Percentiles rank a stretch among this genome's conserved stretches.
Conservation (phyloP, 2,888 invertebrate species). For the Rhyacophila evoluta region DNA sequence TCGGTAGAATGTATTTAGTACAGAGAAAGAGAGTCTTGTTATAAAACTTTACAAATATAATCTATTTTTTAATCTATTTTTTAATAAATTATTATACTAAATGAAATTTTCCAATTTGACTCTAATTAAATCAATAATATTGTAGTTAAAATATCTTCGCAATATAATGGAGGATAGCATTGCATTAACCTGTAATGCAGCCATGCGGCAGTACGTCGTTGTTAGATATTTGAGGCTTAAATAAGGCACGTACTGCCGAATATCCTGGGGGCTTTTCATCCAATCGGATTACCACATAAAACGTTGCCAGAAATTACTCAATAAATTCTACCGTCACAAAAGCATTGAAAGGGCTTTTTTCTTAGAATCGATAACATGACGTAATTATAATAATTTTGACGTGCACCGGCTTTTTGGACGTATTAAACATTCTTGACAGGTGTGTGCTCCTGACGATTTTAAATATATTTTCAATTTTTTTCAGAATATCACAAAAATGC, state of each 20-base stretch:
- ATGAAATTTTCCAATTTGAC: too few species aligned
- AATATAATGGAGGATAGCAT: not conserved
- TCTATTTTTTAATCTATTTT: too few species aligned
- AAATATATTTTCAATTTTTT: not conserved
- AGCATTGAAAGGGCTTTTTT: conserved; percentile 20
- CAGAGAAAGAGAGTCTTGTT: too few species aligned
- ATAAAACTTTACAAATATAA: too few species aligned
- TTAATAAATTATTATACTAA: too few species aligned
- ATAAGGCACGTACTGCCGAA: conserved; percentile 8
- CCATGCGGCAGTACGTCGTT: not conserved
- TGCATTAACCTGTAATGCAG: not conserved
- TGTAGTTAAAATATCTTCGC: too few species aligned
- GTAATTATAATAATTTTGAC: conserved; percentile 26
- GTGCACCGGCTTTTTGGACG: not conserved
- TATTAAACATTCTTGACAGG: conserved; percentile 27
- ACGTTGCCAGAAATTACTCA: conserved; percentile 35
- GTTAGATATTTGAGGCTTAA: conserved; percentile 16
- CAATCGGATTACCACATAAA: conserved; percentile 29
- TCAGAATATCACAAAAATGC: not conserved
- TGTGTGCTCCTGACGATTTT: conserved; percentile 14
- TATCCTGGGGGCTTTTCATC: conserved; percentile 23
- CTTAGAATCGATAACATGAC: conserved; percentile 8
- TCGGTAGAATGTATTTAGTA: too few species aligned
- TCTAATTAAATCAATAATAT: too few species aligned
- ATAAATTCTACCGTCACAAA: conserved; percentile 29